Conservation (phyloP, 53 echinoderm and acorn worm species). For the Holothuria scabra region DNA sequence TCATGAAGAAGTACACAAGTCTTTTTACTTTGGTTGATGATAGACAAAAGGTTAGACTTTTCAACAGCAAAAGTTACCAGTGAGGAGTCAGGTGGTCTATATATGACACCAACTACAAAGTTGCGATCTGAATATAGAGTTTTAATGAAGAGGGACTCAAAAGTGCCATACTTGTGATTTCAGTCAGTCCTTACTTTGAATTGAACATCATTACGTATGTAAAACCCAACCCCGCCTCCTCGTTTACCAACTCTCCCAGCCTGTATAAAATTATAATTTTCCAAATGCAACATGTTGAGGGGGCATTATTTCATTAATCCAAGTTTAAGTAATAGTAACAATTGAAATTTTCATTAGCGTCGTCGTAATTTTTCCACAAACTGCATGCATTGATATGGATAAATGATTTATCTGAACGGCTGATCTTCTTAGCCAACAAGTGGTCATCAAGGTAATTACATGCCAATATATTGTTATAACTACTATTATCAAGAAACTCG, state of each 20-base stretch:
- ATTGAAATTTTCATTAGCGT: background rate
- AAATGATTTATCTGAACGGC: background rate
- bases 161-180: too few species aligned
- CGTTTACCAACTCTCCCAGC: background rate
- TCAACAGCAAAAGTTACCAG: too few species aligned
- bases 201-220: background rate
- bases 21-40: too few species aligned
- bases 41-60: too few species aligned
- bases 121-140: too few species aligned
- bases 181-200: too few species aligned
- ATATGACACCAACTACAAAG: too few species aligned
- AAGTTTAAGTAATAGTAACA: background rate
- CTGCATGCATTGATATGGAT: background rate
- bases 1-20: too few species aligned
- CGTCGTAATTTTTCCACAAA: conserved; percentile 1
- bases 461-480: background rate
- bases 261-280: background rate
- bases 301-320: too few species aligned
- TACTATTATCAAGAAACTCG: background rate
- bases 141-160: too few species aligned
- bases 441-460: background rate
- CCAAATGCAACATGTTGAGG: background rate
- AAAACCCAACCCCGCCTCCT: background rate
- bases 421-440: too few species aligned
- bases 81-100: too few species aligned